Evolutionary conservation across 1,140 invertebrate species (phyloP).

Genomic region (Drosophila pandora): DNA sequence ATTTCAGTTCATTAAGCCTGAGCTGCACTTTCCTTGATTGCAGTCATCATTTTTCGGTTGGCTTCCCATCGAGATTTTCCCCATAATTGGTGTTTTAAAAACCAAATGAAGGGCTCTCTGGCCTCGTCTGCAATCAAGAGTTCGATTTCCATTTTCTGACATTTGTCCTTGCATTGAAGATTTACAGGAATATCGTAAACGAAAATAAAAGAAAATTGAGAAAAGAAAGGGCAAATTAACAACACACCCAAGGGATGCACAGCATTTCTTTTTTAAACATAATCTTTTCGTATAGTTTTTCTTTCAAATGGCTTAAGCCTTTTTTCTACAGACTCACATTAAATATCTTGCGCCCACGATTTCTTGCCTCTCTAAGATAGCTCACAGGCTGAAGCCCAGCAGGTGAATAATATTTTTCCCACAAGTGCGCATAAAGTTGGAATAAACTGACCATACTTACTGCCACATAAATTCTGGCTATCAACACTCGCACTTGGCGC

Average conservation of each 20-base stretch:
- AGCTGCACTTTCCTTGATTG: slow-evolving; percentile 27
- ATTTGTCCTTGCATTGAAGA: slow-evolving; percentile 9
- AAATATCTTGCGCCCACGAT: slow-evolving; percentile 6
- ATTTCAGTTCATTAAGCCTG: slow-evolving; percentile 18
- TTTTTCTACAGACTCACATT: slow-evolving; percentile 8
- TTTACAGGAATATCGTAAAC: background rate
- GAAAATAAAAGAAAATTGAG: background rate
- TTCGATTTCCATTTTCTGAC: background rate
- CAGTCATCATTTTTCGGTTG: slow-evolving; percentile 21
- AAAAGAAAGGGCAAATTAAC: background rate
- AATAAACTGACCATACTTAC: slow-evolving; percentile 49
- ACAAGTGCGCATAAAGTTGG: slow-evolving; percentile 32
- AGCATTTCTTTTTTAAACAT: background rate
- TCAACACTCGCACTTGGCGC: slow-evolving; percentile 31
- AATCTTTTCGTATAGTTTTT: background rate
- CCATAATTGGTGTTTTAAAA: slow-evolving; percentile 48
- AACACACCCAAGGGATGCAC: no score
- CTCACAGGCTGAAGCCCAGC: slow-evolving; percentile 21
- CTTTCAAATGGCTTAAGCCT: background rate
- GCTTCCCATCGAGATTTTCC: slow-evolving; percentile 22
- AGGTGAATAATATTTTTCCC: slow-evolving; percentile 37
- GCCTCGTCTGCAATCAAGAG: background rate
- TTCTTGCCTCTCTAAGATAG: slow-evolving; percentile 11
- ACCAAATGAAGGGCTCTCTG: slow-evolving; percentile 29
- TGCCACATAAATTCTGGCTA: slow-evolving; percentile 49